Conservation (phyloP, 2,797 vertebrate genomes). For the Lindbergichthys nudifrons region DNA sequence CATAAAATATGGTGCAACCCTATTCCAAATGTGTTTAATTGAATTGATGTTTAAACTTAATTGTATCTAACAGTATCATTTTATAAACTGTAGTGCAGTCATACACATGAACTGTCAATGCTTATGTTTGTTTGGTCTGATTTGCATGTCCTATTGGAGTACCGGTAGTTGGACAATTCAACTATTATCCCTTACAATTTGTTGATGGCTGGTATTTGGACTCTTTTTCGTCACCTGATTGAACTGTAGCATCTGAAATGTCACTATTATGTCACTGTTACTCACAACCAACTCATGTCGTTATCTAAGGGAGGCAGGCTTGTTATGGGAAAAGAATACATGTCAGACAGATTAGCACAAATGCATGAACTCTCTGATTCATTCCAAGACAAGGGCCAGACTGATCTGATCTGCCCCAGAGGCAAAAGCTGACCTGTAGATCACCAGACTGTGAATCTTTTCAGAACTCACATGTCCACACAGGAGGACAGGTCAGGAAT, state of each 20-base stretch:
- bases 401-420: constrained; percentile 30
- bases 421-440: constrained; percentile 50
- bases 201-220: neutral
- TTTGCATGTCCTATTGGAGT: neutral
- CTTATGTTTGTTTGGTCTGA: neutral
- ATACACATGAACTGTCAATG: neutral
- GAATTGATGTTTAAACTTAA: neutral
- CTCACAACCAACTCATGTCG: constrained; percentile 26
- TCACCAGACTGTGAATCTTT: constrained; percentile 33
- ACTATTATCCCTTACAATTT: neutral
- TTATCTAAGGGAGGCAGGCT: neutral
- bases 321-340: constrained; percentile 21
- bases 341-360: constrained; percentile 9
- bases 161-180: no score
- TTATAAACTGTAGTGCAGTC: neutral
- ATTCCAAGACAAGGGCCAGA: constrained; percentile 41
- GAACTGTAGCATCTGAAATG: constrained; percentile 19
- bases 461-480: constrained; percentile 55
- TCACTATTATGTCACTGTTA: neutral
- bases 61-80: neutral
- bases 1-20: no score
- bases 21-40: neutral
- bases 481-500: constrained; percentile 70
- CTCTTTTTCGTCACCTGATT: neutral
- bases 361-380: constrained; percentile 19